Conservation (phyloP, 2,888 invertebrate genomes). For the Tethea ocularis region DNA sequence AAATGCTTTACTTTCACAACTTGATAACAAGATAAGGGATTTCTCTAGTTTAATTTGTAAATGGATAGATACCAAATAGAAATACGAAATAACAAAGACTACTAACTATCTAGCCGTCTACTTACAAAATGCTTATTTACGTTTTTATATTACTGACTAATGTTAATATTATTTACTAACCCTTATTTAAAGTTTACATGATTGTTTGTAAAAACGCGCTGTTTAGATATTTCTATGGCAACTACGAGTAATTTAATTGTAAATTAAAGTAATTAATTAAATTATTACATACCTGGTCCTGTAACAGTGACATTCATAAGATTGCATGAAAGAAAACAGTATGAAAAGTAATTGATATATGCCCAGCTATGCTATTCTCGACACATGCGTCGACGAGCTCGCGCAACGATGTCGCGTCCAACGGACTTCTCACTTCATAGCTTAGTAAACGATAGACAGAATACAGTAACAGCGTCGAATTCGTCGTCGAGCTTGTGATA, state of each 20-base stretch:
- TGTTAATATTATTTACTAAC: slow-evolving; percentile 6
- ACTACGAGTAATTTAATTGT: slow-evolving; percentile 5
- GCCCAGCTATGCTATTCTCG: no score
- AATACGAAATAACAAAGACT: slow-evolving; percentile 1
- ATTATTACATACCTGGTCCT: slow-evolving; percentile 77
- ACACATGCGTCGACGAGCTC: no score
- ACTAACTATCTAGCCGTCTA: slow-evolving; percentile 8
- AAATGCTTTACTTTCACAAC: neutral
- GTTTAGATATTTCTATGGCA: neutral
- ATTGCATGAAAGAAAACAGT: slow-evolving; percentile 66
- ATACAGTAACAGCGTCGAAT: no score
- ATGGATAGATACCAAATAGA: neutral
- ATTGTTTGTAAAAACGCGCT: neutral
- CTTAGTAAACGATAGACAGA: no score
- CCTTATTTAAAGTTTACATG: neutral
- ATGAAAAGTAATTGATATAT: neutral
- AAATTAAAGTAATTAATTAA: slow-evolving; percentile 15
- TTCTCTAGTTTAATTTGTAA: neutral
- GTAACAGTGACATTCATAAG: slow-evolving; percentile 26
- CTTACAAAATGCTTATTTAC: neutral
- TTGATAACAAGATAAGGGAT: neutral
- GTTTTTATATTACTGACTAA: slow-evolving; percentile 2
- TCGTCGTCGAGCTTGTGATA: no score
- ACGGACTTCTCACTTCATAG: no score
- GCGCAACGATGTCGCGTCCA: no score